Conservation (phyloP, 2,888 invertebrate species). For the Adelognathus sp. region DNA sequence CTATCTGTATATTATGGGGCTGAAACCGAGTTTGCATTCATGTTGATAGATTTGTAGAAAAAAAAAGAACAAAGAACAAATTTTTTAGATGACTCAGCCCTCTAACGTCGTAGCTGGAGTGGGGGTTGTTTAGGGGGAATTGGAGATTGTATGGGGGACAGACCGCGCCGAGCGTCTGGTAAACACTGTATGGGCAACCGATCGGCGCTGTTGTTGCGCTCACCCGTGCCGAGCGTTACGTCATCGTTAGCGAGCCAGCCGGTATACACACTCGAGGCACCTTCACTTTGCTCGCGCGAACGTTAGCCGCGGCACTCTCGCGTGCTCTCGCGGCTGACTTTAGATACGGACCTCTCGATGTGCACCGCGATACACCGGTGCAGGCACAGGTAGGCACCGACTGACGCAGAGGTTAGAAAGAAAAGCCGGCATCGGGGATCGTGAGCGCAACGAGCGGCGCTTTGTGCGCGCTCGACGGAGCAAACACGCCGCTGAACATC, state of each 20-base stretch:
- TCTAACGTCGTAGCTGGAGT: too few species aligned
- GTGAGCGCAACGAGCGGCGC: slow-evolving; percentile 22
- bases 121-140: too few species aligned
- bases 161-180: too few species aligned
- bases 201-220: slow-evolving; percentile 44
- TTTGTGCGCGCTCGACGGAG: slow-evolving; percentile 36
- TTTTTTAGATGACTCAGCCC: too few species aligned
- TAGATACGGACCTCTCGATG: not conserved
- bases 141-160: too few species aligned
- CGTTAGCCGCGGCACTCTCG: slow-evolving; percentile 21
- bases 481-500: slow-evolving; percentile 35
- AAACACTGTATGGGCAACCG: too few species aligned
- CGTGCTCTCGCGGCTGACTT: not conserved
- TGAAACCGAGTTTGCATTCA: too few species aligned
- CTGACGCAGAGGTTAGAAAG: not conserved
- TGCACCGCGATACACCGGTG: not conserved
- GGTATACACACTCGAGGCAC: slow-evolving; percentile 37
- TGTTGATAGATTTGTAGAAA: too few species aligned
- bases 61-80: too few species aligned
- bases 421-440: not conserved
- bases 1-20: too few species aligned
- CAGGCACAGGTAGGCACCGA: not conserved
- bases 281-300: slow-evolving; percentile 57
- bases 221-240: slow-evolving; percentile 49
- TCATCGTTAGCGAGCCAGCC: slow-evolving; percentile 45